These are phyloP conservation scores for Cancer borealis DNA, from an alignment of 2,888 invertebrate genomes.

Conservation along the genomic window DNA sequence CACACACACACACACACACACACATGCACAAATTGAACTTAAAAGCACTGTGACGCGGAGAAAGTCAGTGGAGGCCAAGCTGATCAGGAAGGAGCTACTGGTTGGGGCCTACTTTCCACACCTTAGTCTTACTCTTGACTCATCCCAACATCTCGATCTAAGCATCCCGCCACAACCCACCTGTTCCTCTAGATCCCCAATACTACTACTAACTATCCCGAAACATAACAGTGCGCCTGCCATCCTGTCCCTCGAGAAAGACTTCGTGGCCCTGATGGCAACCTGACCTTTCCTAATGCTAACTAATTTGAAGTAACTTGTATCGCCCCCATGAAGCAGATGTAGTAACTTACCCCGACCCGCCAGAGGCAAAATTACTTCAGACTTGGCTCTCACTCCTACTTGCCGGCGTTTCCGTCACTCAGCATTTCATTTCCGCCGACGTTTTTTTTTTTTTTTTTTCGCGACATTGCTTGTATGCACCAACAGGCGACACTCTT, in stretches of 20 bases:
- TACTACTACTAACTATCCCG: background rate
- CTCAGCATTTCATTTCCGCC: background rate
- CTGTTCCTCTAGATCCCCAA: background rate
- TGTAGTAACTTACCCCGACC: background rate
- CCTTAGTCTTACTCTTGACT: background rate
- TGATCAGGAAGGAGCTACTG: background rate
- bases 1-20: too few species aligned
- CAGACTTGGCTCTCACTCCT: background rate
- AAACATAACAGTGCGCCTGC: background rate
- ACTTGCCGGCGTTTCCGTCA: background rate
- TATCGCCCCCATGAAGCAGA: background rate
- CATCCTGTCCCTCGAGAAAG: background rate
- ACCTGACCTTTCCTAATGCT: constrained; percentile 28
- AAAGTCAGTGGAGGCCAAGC: background rate
- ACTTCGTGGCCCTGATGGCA: background rate
- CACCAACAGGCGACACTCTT: background rate
- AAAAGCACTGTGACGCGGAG: background rate
- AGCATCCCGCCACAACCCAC: background rate
- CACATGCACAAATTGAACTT: background rate
- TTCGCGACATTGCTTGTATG: background rate
- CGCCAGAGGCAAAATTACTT: constrained; percentile 2
- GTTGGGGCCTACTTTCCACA: background rate
- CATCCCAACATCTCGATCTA: background rate
- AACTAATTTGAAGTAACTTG: constrained; percentile 41
- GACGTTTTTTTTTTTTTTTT: background rate